Evolutionary conservation across 2,797 vertebrate genomes (phyloP), one percentile per base, ranked within the genome.

Genomic region (Protosalanx chinensis): DNA sequence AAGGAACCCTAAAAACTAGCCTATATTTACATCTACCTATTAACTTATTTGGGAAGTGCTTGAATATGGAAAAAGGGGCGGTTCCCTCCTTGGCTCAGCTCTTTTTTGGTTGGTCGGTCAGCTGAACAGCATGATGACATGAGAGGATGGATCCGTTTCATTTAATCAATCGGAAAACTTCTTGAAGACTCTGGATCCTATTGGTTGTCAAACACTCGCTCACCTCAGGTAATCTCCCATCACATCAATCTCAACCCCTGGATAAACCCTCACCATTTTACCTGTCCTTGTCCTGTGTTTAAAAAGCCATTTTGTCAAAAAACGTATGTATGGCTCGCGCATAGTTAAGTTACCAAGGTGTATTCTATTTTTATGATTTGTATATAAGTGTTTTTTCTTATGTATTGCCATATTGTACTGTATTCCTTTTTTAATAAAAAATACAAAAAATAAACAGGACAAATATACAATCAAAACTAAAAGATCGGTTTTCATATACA

Each of bases 311-410:
- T n/a, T 16, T 72, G 64, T 74, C 73, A 80, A 75, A 79, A 80
- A 82, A 71, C 76, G 73, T 81, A 76, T 78, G 83, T 78, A 76
- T 67, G 49, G 59, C 70, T 76, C 87, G 84, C 89, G 79, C 72
- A 76, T 87, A 89, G 84, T 88, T 88, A 84, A 89, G 89, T 93
- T 92, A 84, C 82, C 83, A 89, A 96, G 96, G 94, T 98, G 95
- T 97, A 96, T 93, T 98, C 94, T 96, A 95, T 96, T 96, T 95
- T 94, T 91, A 93, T 92, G 88, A 89, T 90, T 77, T 96, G 82
- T 97, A 95, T 92, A 96, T 94, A 95, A 85, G 89, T 90, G 76
- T 84, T 74, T 79, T 80, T 88, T 71, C 70, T 82, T 75, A 86
- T 89, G 81, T 78, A 80, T 88, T 88, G 74, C 75, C 77, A 83